These are phyloP conservation scores for Metacarcinus magister DNA, from an alignment of 2,888 invertebrate species.

Conservation along the genomic window DNA sequence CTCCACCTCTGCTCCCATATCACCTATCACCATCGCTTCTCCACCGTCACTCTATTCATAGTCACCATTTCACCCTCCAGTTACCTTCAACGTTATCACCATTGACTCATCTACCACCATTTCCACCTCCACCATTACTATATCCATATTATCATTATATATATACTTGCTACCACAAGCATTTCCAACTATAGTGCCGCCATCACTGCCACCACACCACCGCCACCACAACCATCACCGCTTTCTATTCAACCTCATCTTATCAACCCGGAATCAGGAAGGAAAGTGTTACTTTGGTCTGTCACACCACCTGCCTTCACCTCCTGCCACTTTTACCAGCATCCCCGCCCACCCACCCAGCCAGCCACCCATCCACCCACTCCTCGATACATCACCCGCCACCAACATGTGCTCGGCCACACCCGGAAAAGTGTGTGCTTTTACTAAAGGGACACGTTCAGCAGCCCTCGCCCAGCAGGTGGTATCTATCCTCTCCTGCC, in stretches of 20 bases:
- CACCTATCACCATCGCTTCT: background rate
- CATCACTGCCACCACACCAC: no score
- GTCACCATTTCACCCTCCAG: background rate
- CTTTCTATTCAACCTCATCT: background rate
- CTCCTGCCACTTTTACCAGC: background rate
- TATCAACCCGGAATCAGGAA: background rate
- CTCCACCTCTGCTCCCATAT: background rate
- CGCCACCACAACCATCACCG: background rate
- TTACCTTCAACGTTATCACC: background rate
- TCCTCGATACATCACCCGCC: background rate
- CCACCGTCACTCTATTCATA: no score
- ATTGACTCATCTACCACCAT: background rate
- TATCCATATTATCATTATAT: background rate
- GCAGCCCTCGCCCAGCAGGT: background rate
- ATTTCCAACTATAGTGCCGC: no score
- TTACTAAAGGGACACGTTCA: background rate
- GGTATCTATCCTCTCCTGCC: conserved; percentile 29
- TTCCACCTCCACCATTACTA: background rate
- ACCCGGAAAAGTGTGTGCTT: conserved; percentile 21
- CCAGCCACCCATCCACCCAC: background rate
- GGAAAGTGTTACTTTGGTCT: background rate
- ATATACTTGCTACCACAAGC: no score
- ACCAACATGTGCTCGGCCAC: background rate
- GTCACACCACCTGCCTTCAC: background rate
- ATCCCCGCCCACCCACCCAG: background rate